Percentiles rank a stretch among this genome's conserved stretches.
Conservation (phyloP, 2,113 vertebrate genomes). For the Anoura caudifer region DNA sequence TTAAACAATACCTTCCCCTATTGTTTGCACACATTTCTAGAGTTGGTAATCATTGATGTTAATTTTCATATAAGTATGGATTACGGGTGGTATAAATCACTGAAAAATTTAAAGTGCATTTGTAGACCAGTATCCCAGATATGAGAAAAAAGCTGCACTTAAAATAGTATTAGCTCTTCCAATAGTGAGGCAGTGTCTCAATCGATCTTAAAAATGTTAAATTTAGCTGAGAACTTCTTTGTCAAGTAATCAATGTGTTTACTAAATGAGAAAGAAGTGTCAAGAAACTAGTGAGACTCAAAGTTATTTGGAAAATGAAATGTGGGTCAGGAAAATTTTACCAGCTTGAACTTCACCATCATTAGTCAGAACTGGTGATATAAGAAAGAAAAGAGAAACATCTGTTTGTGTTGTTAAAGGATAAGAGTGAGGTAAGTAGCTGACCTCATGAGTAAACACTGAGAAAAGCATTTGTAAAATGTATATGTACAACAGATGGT, state of each 20-base stretch:
- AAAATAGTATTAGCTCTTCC: slow-evolving; percentile 50
- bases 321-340: slow-evolving; percentile 12
- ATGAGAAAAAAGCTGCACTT: slow-evolving; percentile 54
- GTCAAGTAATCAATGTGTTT: slow-evolving; percentile 67
- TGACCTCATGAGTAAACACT: slow-evolving; percentile 30
- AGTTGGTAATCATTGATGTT: not conserved
- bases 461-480: not conserved
- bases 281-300: slow-evolving; percentile 30
- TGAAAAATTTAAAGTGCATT: slow-evolving; percentile 40
- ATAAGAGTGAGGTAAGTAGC: slow-evolving; percentile 39
- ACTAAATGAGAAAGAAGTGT: slow-evolving; percentile 59
- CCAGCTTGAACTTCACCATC: slow-evolving; percentile 48
- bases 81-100: not conserved
- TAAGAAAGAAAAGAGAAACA: slow-evolving; percentile 10
- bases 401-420: not conserved
- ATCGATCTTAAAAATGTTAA: slow-evolving; percentile 50
- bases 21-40: not conserved
- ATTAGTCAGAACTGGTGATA: slow-evolving; percentile 42
- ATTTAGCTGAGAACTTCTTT: slow-evolving; percentile 59
- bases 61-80: slow-evolving; percentile 44
- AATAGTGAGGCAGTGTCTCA: slow-evolving; percentile 54
- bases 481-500: not conserved
- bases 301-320: slow-evolving; percentile 46
- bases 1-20: slow-evolving; percentile 17
- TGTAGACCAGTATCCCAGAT: not conserved